These are phyloP conservation scores for Tipula vernalis DNA, from an alignment of 2,888 invertebrate species.

Conservation along the genomic window DNA sequence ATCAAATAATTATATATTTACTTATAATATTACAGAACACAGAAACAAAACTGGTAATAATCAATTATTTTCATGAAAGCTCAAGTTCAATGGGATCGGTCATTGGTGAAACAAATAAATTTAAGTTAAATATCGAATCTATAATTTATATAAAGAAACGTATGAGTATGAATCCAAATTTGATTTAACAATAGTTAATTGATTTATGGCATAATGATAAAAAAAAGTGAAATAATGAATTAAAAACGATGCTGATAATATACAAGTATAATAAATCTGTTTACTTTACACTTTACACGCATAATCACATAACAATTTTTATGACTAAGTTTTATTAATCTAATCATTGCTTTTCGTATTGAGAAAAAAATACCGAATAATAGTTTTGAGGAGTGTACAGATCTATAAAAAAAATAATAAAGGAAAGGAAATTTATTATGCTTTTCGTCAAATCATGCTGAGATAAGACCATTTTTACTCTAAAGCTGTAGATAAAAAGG, in stretches of 20 bases:
- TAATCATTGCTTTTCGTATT: not conserved
- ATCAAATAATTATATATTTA: not conserved
- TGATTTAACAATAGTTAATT: not conserved
- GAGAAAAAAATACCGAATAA: not conserved
- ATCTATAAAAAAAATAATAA: not conserved
- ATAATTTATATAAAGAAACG: not conserved
- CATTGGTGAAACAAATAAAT: not conserved
- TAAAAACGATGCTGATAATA: not conserved
- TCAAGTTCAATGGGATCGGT: not conserved
- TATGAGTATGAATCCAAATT: not conserved
- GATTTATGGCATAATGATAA: not conserved
- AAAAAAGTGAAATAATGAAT: not conserved
- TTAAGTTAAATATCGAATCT: not conserved
- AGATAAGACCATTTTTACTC: not conserved
- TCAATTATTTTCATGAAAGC: not conserved
- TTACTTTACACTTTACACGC: not conserved
- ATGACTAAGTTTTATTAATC: not conserved
- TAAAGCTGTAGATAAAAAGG: not conserved
- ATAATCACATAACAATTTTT: not conserved
- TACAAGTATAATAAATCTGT: not conserved
- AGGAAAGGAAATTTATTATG: not conserved
- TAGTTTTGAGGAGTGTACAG: not conserved
- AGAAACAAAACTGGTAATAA: not conserved
- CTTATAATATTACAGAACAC: not conserved
- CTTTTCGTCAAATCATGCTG: not conserved